Percentiles rank a stretch among this genome's conserved stretches.
Evolutionary conservation across 2,797 vertebrate species (phyloP).

Genomic region (Pogoniulus pusillus): DNA sequence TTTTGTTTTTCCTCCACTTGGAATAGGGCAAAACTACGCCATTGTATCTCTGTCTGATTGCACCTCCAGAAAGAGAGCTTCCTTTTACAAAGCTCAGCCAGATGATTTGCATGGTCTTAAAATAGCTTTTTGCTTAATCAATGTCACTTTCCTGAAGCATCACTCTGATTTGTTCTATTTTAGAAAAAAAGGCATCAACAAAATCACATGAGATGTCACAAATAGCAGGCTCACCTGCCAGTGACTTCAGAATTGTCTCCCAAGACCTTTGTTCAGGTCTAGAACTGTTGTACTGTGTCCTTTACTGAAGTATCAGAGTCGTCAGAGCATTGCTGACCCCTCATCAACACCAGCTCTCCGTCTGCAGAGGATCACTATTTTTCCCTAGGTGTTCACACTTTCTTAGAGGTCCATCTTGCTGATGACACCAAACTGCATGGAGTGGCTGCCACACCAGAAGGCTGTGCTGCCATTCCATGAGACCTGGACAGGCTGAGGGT

Average conservation of each 20-base stretch:
- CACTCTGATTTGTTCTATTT: conserved; percentile 15
- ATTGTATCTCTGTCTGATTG: conserved; percentile 1
- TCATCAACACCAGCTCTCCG: neutral
- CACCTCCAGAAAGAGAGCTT: conserved; percentile 13
- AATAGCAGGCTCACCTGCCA: neutral
- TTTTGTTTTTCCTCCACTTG: neutral
- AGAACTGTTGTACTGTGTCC: neutral
- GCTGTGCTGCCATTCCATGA: no score
- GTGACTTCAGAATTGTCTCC: neutral
- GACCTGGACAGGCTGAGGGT: no score
- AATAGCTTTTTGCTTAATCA: conserved; percentile 59
- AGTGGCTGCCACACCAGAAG: no score
- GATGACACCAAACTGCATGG: no score
- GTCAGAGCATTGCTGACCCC: neutral
- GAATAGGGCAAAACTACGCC: neutral
- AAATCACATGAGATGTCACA: neutral
- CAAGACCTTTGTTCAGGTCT: neutral
- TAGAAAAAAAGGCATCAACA: neutral
- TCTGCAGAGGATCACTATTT: neutral
- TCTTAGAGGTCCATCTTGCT: neutral
- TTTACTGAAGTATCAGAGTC: neutral
- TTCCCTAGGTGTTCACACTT: neutral
- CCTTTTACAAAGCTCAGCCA: conserved; percentile 41
- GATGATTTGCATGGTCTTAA: conserved; percentile 56
- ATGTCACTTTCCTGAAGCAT: conserved; percentile 19